phyloP scores from a whole-genome alignment of 2,797 vertebrate species.

The Rhincodon typus region DNA sequence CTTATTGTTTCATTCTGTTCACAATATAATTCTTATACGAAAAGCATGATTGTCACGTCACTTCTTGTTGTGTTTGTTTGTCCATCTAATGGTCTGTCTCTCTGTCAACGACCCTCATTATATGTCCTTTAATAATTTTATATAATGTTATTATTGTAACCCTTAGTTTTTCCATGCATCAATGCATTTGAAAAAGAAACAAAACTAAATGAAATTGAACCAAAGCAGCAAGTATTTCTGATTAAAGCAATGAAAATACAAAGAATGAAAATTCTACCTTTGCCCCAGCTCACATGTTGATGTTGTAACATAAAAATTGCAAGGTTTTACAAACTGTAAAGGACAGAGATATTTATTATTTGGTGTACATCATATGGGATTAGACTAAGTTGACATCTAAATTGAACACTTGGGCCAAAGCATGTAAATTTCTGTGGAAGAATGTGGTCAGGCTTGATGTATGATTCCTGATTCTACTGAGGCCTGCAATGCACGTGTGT shows the following conservation, averaged over 20 bases:
- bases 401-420: slow-evolving; percentile 6
- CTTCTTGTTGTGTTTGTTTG: background rate
- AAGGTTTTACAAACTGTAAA: background rate
- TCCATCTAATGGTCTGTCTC: background rate
- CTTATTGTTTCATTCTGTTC: background rate
- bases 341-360: background rate
- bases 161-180: background rate
- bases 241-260: slow-evolving; percentile 17
- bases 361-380: slow-evolving; percentile 23
- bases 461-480: background rate
- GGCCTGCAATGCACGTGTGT: background rate
- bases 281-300: background rate
- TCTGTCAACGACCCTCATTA: too few relatives aligned
- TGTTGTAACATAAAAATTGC: background rate
- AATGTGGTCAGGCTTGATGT: slow-evolving; percentile 29
- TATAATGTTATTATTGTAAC: background rate
- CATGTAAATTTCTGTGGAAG: slow-evolving; percentile 24
- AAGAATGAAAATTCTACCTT: background rate
- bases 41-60: background rate
- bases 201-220: background rate
- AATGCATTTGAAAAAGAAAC: background rate
- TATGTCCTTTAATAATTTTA: background rate
- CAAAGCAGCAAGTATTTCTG: background rate
- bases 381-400: background rate
- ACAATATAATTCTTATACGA: background rate